Percentiles rank a stretch among this genome's conserved stretches.
Evolutionary conservation across 2,113 vertebrate species (phyloP).

Genomic region (Catharus fuscescens): DNA sequence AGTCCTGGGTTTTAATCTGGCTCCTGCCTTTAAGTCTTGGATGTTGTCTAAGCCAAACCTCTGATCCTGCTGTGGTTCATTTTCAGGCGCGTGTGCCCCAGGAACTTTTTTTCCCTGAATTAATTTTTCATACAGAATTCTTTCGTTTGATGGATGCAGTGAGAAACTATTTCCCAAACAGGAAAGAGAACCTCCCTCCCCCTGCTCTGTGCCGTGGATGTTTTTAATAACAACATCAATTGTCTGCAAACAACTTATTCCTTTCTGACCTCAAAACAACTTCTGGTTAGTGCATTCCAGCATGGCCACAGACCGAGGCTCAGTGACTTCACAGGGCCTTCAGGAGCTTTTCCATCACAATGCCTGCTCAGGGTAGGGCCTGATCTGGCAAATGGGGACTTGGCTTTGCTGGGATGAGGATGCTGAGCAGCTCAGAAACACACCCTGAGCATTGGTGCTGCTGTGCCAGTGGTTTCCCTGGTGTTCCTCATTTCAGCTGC

Average conservation of each 20-base stretch:
- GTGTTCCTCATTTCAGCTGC: neutral
- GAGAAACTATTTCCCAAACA: conserved; percentile 70
- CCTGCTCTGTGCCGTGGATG: conserved; percentile 30
- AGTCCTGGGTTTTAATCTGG: conserved; percentile 5
- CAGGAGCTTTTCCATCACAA: conserved; percentile 15
- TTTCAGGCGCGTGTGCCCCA: conserved; percentile 50
- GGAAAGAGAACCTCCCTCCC: conserved; percentile 44
- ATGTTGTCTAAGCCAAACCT: conserved; percentile 31
- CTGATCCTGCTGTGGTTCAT: conserved; percentile 47
- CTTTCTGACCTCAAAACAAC: conserved; percentile 65
- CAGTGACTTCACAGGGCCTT: conserved; percentile 19
- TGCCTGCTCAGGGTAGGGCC: neutral
- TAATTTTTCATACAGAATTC: conserved; percentile 47
- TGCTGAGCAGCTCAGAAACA: rapidly evolving
- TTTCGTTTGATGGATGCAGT: conserved; percentile 46
- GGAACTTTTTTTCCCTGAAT: neutral
- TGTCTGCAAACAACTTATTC: conserved; percentile 65
- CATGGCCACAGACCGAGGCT: conserved; percentile 19
- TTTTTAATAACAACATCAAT: conserved; percentile 68
- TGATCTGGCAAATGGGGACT: neutral
- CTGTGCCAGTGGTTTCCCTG: neutral
- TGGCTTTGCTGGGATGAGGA: neutral
- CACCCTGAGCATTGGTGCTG: rapidly evolving
- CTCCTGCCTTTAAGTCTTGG: neutral
- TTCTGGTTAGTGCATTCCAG: conserved; percentile 63